Conservation (phyloP, 1,140 invertebrate species). For the Phenacoccus solenopsis region DNA sequence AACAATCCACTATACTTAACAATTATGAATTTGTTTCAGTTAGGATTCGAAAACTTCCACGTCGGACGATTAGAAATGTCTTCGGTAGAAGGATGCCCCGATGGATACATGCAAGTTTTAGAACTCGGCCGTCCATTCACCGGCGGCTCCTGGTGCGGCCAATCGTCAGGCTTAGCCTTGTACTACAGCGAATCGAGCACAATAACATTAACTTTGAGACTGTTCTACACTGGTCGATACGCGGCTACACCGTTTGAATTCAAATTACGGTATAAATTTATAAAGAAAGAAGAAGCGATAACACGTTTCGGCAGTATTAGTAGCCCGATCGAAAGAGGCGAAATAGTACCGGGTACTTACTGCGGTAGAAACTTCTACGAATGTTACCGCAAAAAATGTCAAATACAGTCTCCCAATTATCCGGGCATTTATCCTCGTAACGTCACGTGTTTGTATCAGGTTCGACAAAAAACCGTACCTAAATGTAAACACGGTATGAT, state of each 20-base stretch:
- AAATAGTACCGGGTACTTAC: conserved; percentile 68
- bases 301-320: conserved; percentile 58
- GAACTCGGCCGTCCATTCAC: conserved; percentile 69
- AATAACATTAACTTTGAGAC: conserved; percentile 56
- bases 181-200: conserved; percentile 76
- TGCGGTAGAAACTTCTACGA: conserved; percentile 78
- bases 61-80: conserved; percentile 54
- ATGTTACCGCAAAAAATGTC: conserved; percentile 67
- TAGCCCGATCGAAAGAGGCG: conserved; percentile 56
- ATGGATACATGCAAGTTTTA: conserved; percentile 70
- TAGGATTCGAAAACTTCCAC: conserved; percentile 70
- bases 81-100: conserved; percentile 50
- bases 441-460: conserved; percentile 66
- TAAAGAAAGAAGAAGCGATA: conserved; percentile 55
- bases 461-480: conserved; percentile 66
- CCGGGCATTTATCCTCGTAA: conserved; percentile 82
- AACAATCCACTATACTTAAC: too few species aligned
- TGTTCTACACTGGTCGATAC: conserved; percentile 47
- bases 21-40: conserved; percentile 36
- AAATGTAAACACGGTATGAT: conserved; percentile 82
- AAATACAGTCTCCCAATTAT: conserved; percentile 78
- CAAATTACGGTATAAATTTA: conserved; percentile 61
- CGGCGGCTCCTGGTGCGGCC: conserved; percentile 70
- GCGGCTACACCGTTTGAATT: conserved; percentile 54
- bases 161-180: conserved; percentile 55